Base-by-base conservation (phyloP, 2,888 invertebrate species). In the Lasioglossum marginatum region DNA sequence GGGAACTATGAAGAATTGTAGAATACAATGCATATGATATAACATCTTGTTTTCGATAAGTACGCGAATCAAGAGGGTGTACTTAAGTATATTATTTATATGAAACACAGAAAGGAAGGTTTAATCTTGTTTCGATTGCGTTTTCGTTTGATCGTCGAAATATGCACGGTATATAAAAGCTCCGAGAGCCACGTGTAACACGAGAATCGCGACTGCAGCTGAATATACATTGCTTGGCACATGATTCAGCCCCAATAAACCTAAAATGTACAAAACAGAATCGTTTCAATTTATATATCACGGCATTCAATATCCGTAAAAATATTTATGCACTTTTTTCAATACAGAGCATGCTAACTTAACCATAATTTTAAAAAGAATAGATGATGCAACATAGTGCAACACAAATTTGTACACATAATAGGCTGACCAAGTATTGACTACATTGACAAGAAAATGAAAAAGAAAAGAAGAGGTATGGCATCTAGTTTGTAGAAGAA, bases 111-210 rank as follows among this genome's bases (percentile, higher is more conserved):
- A 73, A 48, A 75, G 77, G 4, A 10, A 81, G 45, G 27, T 37
- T 81, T 93, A 94, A 84, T 94, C 94, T 79, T 83, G 89, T 81
- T 94, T 94, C 6, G 92, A 70, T 73, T 87, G 86, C 57, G 86
- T 77, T 76, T 93, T 94, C 2, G 89, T 76, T 60, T 91, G 91
- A 52, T 92, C 81, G 45, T 94, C 97, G 89, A 96, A 97, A 94
- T 98, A 98, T 0, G 98, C 98, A 92, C 96, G 96, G 93, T 97
- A 97, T 92, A 98, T 97, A 93, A 97, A 98, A 72, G 97, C 95
- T 43, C 97, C 98, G 83, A 98, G 94, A 4, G 98, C 97, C 87
- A 97, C 93, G 93, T 98, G 98, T 78, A 98, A 95, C 10, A 97
- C 96, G 10, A 98, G 92, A 16, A 98, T 97, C 0, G 98, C 97